Evolutionary conservation across 1,140 invertebrate species (phyloP).

Genomic region (Cherax destructor): DNA sequence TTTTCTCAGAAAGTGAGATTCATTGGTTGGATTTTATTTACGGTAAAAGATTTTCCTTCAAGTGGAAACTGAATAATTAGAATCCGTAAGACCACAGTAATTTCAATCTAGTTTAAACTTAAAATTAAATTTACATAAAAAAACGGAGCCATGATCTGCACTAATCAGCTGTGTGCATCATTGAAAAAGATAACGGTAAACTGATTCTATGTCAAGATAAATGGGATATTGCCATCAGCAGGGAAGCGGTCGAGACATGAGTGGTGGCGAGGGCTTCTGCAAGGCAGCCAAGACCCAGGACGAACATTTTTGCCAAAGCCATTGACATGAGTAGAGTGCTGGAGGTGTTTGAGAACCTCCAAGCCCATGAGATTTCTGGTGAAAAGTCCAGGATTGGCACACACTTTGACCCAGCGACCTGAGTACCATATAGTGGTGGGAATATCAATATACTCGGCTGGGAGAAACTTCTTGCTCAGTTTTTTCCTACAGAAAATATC

Average conservation of each 20-base stretch:
- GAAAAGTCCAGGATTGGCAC: slow-evolving; percentile 27
- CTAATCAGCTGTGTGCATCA: too few relatives aligned
- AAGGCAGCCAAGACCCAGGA: slow-evolving; percentile 3
- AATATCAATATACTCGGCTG: not conserved
- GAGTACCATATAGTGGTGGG: slow-evolving; percentile 35
- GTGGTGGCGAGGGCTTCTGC: slow-evolving; percentile 6
- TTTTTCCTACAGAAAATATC: slow-evolving; percentile 13
- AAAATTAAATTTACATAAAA: too few relatives aligned
- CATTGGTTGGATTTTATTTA: too few relatives aligned
- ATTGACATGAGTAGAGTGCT: not conserved
- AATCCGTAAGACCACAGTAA: too few relatives aligned
- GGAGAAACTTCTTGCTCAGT: not conserved
- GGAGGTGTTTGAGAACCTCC: slow-evolving; percentile 24
- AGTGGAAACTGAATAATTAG: too few relatives aligned
- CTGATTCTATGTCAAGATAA: not conserved
- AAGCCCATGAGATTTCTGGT: slow-evolving; percentile 6
- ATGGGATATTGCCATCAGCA: slow-evolving; percentile 20
- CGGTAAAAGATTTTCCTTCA: too few relatives aligned
- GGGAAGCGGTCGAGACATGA: slow-evolving; percentile 31
- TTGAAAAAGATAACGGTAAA: too few relatives aligned
- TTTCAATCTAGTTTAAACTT: too few relatives aligned
- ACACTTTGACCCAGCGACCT: slow-evolving; percentile 21
- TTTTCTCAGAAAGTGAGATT: too few relatives aligned
- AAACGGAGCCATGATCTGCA: too few relatives aligned
- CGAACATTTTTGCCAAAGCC: not conserved